A percentile compares a stretch with the other conserved stretches of the same genome.
Evolutionary conservation across 2,113 vertebrate genomes (phyloP).

Genomic region (Callopanchax toddi): DNA sequence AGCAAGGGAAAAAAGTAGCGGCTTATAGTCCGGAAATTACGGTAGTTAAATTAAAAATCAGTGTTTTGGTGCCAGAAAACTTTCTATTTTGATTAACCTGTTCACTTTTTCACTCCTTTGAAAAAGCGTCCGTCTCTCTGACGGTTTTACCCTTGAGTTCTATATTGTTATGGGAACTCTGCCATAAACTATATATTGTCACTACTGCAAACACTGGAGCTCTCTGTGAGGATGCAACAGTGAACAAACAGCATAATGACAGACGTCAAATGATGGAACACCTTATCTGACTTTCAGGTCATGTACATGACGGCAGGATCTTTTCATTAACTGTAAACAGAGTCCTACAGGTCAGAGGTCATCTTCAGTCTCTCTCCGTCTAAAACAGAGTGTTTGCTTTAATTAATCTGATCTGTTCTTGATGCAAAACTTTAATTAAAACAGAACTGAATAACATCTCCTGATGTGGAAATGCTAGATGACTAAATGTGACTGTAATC

Average conservation of each 20-base stretch:
- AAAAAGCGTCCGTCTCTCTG: background rate
- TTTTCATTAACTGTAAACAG: no score
- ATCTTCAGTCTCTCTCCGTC: no score
- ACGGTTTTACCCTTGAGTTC: conserved; percentile 4
- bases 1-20: no score
- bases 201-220: background rate
- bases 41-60: background rate
- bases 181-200: background rate
- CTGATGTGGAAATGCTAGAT: no score
- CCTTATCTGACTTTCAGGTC: background rate
- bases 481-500: no score
- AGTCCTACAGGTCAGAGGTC: no score
- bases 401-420: no score
- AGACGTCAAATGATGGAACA: background rate
- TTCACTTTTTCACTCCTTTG: background rate
- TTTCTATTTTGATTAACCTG: conserved; percentile 1
- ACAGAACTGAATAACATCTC: no score
- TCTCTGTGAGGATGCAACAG: background rate
- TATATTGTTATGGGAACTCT: conserved; percentile 2
- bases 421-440: no score
- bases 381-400: no score
- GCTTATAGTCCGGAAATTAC: no score
- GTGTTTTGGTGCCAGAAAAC: background rate
- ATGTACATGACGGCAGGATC: no score
- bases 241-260: background rate